Conservation (phyloP, 2,797 vertebrate species). For the Poeciliopsis paucimaculata region DNA sequence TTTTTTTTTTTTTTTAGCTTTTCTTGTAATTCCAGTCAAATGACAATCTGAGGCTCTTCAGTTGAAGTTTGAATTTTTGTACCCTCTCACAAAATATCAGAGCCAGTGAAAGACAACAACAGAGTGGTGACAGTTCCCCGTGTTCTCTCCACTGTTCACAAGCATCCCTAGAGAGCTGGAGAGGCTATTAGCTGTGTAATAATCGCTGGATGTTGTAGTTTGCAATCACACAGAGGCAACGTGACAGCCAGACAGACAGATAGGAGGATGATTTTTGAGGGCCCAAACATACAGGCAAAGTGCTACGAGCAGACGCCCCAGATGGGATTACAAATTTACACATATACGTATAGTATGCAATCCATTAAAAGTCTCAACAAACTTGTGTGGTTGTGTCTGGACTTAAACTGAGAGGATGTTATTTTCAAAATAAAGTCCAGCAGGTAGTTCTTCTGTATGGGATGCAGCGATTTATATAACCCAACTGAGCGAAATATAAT, state of each 20-base stretch:
- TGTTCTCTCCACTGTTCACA: constrained; percentile 56
- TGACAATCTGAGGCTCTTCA: constrained; percentile 58
- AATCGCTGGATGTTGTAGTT: constrained; percentile 64
- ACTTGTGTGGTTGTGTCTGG: constrained; percentile 11
- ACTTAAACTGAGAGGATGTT: constrained; percentile 6
- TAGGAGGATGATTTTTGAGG: constrained; percentile 60
- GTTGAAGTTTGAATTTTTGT: constrained; percentile 41
- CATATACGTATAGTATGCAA: constrained; percentile 23
- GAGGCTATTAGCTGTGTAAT: constrained; percentile 63
- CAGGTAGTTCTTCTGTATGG: constrained; percentile 13
- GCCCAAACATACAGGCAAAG: constrained; percentile 66
- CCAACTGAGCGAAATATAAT: neutral
- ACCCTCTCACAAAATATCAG: constrained; percentile 48
- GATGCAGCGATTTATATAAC: constrained; percentile 28
- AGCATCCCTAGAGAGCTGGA: constrained; percentile 59
- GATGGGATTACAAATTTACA: constrained; percentile 52
- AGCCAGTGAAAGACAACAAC: constrained; percentile 35
- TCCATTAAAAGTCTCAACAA: constrained; percentile 24
- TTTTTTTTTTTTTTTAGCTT: constrained; percentile 18
- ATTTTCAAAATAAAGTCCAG: constrained; percentile 5
- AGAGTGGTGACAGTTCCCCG: constrained; percentile 47
- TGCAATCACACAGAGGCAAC: constrained; percentile 43
- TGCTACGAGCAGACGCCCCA: constrained; percentile 55
- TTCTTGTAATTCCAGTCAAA: constrained; percentile 61
- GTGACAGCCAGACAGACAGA: constrained; percentile 65